A percentile compares a stretch with the other conserved stretches of the same genome.
These are phyloP conservation scores for Dromiciops gliroides DNA, from an alignment of 2,113 vertebrate genomes.

Conservation along the genomic window DNA sequence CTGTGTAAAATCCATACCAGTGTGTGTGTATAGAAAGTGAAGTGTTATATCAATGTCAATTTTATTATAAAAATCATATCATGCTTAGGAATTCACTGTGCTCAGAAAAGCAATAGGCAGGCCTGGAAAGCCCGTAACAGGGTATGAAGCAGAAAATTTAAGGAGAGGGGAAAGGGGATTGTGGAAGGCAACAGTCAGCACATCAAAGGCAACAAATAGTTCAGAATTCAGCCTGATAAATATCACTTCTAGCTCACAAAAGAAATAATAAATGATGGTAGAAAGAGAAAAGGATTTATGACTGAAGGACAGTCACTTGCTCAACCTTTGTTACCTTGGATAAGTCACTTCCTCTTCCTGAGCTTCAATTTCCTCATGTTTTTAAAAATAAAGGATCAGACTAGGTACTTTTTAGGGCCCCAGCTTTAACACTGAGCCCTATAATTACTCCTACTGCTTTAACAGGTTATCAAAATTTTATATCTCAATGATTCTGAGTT, in stretches of 20 bases:
- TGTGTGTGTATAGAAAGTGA: neutral
- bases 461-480: neutral
- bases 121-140: neutral
- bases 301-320: neutral
- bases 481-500: neutral
- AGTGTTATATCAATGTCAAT: neutral
- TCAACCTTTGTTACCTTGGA: neutral
- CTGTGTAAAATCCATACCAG: neutral
- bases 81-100: accelerated
- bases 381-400: neutral
- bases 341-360: neutral
- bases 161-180: neutral
- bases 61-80: neutral
- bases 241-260: neutral
- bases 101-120: neutral
- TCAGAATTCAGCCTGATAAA: neutral
- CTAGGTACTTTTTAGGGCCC: neutral
- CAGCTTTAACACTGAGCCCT: neutral
- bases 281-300: neutral
- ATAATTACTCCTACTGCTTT: neutral
- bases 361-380: neutral
- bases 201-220: neutral
- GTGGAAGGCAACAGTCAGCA: neutral
- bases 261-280: slow-evolving; percentile 21
- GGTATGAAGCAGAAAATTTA: neutral